These are phyloP conservation scores for Leptinotarsa defecta DNA, from an alignment of 1,140 invertebrate genomes.

Conservation along the genomic window DNA sequence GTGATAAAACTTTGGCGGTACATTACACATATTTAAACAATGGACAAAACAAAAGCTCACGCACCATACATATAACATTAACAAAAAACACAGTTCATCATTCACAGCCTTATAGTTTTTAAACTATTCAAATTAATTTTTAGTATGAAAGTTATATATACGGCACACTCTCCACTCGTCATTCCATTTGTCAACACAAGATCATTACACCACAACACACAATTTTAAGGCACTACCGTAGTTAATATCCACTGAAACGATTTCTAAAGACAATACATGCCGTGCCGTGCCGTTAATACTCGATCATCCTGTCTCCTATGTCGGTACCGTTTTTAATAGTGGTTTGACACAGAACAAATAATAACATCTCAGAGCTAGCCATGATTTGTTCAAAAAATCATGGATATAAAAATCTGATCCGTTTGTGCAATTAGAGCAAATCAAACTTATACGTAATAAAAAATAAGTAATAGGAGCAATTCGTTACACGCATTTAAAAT, in stretches of 20 bases:
- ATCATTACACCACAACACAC: slow-evolving; percentile 33
- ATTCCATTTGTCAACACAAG: slow-evolving; percentile 38
- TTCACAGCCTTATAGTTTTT: slow-evolving; percentile 43
- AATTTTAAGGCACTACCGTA: slow-evolving; percentile 56
- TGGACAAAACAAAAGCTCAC: slow-evolving; percentile 50
- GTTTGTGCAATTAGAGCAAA: no score
- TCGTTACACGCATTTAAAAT: no score
- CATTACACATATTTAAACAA: slow-evolving; percentile 67
- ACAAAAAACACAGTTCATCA: slow-evolving; percentile 35
- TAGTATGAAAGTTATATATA: slow-evolving; percentile 35
- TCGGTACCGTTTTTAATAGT: neutral
- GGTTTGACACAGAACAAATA: no score
- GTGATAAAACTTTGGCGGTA: slow-evolving; percentile 69
- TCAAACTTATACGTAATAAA: no score
- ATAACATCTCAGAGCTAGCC: no score
- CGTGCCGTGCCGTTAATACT: neutral
- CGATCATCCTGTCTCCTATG: neutral
- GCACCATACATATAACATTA: slow-evolving; percentile 46
- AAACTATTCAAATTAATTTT: slow-evolving; percentile 21
- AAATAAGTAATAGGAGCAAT: no score
- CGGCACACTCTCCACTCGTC: slow-evolving; percentile 33
- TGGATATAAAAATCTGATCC: no score
- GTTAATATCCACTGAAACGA: slow-evolving; percentile 32
- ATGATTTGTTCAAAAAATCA: no score
- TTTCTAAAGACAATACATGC: neutral